Base-by-base conservation (phyloP, 2,113 vertebrate species). In the Carassius auratus region DNA sequence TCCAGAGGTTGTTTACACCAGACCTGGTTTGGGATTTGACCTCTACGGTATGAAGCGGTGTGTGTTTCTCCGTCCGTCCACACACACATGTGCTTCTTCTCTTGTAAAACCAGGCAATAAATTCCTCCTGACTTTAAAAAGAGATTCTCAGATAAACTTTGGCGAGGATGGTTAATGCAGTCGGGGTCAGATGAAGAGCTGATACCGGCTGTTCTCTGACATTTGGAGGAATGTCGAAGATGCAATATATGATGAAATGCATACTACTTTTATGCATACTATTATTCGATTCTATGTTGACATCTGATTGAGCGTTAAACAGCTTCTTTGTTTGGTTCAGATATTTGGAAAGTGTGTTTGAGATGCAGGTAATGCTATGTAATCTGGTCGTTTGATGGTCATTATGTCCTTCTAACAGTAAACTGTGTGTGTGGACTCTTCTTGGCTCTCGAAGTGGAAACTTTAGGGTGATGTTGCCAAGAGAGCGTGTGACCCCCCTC, bases 381-480 rank as follows among this genome's bases (percentile, higher is more conserved):
- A n/a, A 5, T 5, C 21, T 74, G 86, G 80, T 92, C 80, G 89
- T 93, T 93, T 92, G 52, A 23, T 76, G 33, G 33, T 33, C 74
- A 76, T 82, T 69, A 42, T 36, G 21, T 52, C 68, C 64, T 4
- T 61, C 15, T 57, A 23, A 26, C 50, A 61, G 57, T 59, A 52
- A 36, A 50, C 12, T 50, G 57, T 3, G 45, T 19, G 8, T 19
- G 36, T 33, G n/a, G 5, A n/a, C 48, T 66, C 50, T 83, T 86
- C 91, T 95, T 94, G 94, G 94, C 93, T 89, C 90, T 66, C 21
- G 26, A 26, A 38, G 85, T 94, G 95, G 94, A 95, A 95, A 95
- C 92, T 95, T 92, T 33, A 30, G 87, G 91, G 90, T 91, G 88
- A 92, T 89, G 91, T 91, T 85, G 94, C 94, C 95, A 94, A 93